Conservation (phyloP, 2,797 vertebrate genomes). For the Hyperoplus lanceolatus region DNA sequence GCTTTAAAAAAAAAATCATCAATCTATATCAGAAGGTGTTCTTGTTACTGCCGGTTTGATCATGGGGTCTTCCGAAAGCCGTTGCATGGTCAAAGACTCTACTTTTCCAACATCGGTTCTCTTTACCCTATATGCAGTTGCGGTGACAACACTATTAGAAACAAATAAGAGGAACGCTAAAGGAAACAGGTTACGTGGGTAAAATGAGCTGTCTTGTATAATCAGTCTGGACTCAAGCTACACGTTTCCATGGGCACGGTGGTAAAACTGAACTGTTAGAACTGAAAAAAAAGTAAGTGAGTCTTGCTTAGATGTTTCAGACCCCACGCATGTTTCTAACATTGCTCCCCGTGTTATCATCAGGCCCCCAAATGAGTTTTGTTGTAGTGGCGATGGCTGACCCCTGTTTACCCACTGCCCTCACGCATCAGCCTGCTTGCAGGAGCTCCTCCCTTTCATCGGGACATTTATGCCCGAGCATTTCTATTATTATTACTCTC, state of each 20-base stretch:
- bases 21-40: neutral
- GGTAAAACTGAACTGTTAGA: too few relatives aligned
- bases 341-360: slow-evolving; percentile 7
- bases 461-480: slow-evolving; percentile 60
- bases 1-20: too few relatives aligned
- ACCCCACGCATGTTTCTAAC: slow-evolving; percentile 20
- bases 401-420: slow-evolving; percentile 26
- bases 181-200: slow-evolving; percentile 30
- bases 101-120: slow-evolving; percentile 21
- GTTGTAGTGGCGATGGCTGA: slow-evolving; percentile 37
- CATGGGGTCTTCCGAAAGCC: neutral
- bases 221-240: slow-evolving; percentile 22
- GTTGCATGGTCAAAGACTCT: slow-evolving; percentile 6
- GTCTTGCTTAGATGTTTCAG: slow-evolving; percentile 19
- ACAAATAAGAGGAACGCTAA: slow-evolving; percentile 11
- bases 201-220: slow-evolving; percentile 46
- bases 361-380: slow-evolving; percentile 21
- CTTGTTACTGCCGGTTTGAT: neutral
- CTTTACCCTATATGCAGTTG: slow-evolving; percentile 6
- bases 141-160: neutral
- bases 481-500: slow-evolving; percentile 80
- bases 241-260: slow-evolving; percentile 53
- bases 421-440: slow-evolving; percentile 28
- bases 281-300: slow-evolving; percentile 19
- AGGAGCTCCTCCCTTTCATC: slow-evolving; percentile 49